Evolutionary conservation across 1,140 invertebrate genomes (phyloP).

Genomic region (Lepidostoma basale): DNA sequence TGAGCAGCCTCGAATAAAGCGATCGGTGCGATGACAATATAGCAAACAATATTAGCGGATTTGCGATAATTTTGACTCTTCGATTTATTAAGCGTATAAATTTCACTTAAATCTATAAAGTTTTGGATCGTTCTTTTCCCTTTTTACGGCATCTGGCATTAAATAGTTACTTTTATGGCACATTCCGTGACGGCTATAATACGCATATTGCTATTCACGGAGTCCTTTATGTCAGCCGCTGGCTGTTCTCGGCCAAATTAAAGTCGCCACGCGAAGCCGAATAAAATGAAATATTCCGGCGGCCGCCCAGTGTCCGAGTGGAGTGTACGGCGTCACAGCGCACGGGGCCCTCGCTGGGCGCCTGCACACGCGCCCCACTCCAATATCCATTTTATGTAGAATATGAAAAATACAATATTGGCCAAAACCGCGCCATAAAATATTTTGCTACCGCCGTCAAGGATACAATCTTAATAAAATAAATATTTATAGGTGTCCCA

Average conservation of each 20-base stretch:
- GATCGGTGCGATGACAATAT: no score
- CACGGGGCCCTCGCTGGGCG: neutral
- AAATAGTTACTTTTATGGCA: slow-evolving; percentile 26
- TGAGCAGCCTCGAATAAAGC: no score
- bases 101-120: slow-evolving; percentile 25
- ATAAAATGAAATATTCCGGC: slow-evolving; percentile 30
- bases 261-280: slow-evolving; percentile 18
- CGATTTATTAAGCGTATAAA: slow-evolving; percentile 28
- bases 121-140: slow-evolving; percentile 9
- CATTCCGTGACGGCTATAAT: slow-evolving; percentile 21
- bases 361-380: slow-evolving; percentile 7
- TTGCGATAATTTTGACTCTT: slow-evolving; percentile 6
- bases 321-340: slow-evolving; percentile 16
- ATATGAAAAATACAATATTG: slow-evolving; percentile 42
- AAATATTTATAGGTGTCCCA: slow-evolving; percentile 62
- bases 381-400: slow-evolving; percentile 40
- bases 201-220: slow-evolving; percentile 26
- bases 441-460: slow-evolving; percentile 53
- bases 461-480: slow-evolving; percentile 62
- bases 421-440: slow-evolving; percentile 57
- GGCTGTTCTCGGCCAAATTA: slow-evolving; percentile 19
- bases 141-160: slow-evolving; percentile 21
- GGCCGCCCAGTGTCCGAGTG: slow-evolving; percentile 14
- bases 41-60: neutral
- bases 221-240: slow-evolving; percentile 19